Conservation (phyloP, 92 coral and sea anemone species). For the Bergia sp. region DNA sequence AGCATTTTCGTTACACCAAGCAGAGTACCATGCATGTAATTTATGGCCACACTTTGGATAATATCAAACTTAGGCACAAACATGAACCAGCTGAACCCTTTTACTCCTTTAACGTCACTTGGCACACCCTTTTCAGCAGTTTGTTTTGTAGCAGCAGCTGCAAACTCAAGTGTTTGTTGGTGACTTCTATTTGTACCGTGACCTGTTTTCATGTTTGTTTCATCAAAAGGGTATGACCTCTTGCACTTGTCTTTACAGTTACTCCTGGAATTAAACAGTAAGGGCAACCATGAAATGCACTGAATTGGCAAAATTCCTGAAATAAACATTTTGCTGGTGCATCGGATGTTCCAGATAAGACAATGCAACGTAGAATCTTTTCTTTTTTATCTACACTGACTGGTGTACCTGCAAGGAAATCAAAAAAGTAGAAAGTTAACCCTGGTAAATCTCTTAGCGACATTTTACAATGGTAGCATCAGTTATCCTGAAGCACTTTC, state of each 20-base stretch:
- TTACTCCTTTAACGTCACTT: slow-evolving; percentile 58
- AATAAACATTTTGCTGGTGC: slow-evolving; percentile 75
- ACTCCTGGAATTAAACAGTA: slow-evolving; percentile 64
- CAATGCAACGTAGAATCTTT: slow-evolving; percentile 51
- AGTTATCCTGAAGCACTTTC: too few species aligned
- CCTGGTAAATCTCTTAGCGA: too few species aligned
- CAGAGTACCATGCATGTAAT: slow-evolving; percentile 61
- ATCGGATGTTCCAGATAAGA: slow-evolving; percentile 66
- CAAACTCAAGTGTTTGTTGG: slow-evolving; percentile 38
- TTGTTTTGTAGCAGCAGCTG: slow-evolving; percentile 39
- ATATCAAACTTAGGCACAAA: slow-evolving; percentile 61
- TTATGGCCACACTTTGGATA: slow-evolving; percentile 52
- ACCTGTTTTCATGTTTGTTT: slow-evolving; percentile 26
- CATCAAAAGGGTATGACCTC: slow-evolving; percentile 66
- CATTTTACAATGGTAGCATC: too few species aligned
- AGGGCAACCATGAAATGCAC: slow-evolving; percentile 73
- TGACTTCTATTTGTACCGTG: slow-evolving; percentile 42
- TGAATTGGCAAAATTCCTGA: slow-evolving; percentile 62
- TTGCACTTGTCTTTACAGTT: slow-evolving; percentile 62
- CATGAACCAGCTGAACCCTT: slow-evolving; percentile 57
- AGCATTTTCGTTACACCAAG: slow-evolving; percentile 62
- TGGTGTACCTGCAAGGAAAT: slow-evolving; percentile 36
- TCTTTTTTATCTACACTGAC: slow-evolving; percentile 33
- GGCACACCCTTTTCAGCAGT: slow-evolving; percentile 30
- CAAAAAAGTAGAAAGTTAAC: not conserved